phyloP scores from a whole-genome alignment of 2,113 vertebrate genomes.

The Entomyzon cyanotis region DNA sequence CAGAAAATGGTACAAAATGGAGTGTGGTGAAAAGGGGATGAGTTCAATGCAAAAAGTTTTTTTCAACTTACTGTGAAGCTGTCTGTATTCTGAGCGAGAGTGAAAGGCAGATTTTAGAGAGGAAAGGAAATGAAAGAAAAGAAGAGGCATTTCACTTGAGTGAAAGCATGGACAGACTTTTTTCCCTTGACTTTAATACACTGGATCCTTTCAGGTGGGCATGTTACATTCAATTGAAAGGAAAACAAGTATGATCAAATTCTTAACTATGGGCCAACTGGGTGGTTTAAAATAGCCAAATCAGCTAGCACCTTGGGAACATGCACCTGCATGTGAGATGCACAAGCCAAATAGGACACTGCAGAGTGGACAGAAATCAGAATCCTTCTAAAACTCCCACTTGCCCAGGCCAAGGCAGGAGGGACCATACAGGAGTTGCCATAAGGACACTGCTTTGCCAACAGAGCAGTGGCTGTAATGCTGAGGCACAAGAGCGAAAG shows the following conservation, averaged over 20 bases:
- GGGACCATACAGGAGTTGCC: not conserved
- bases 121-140: conserved; percentile 68
- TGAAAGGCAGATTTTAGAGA: conserved; percentile 72
- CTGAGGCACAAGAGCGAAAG: not conserved
- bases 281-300: not conserved
- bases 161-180: not conserved
- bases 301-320: not conserved
- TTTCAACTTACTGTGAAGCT: conserved; percentile 87
- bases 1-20: conserved; percentile 27
- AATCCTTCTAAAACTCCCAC: not conserved
- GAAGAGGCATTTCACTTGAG: conserved; percentile 53
- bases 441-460: not conserved
- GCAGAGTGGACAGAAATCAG: not conserved
- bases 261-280: not conserved
- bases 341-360: not conserved
- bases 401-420: not conserved
- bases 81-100: conserved; percentile 86
- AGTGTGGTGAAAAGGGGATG: not conserved
- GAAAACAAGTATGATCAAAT: not conserved
- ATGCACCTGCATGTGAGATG: not conserved
- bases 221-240: not conserved
- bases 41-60: conserved; percentile 17
- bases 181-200: not conserved
- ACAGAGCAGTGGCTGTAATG: not conserved
- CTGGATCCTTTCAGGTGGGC: not conserved